Evolutionary conservation across 2,113 vertebrate genomes (phyloP), one percentile per base, ranked within the genome.

Genomic region (Sprattus sprattus): DNA sequence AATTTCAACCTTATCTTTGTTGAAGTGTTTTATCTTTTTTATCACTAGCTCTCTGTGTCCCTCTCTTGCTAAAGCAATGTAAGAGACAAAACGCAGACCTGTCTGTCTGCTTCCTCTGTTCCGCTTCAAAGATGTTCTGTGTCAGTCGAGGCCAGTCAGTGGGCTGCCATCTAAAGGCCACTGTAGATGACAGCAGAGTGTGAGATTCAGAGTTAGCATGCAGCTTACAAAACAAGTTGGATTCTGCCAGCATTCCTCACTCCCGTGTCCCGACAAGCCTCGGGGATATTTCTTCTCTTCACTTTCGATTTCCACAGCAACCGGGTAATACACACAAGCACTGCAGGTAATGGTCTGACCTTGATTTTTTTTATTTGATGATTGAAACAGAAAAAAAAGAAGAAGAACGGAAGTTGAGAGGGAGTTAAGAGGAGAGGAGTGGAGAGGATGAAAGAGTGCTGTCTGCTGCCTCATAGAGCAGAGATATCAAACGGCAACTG

Each of bases 191-290:
- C 49, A 81, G 71, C n/a, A 45, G 39, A 78, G 28, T 60, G 4
- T 25, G 67, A 83, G 39, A 16, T 46, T 6, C 2, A 71, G 3
- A 71, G 20, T 25, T 45, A 18, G 16, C n/a, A 39, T 32, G 71
- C 71, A 39, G 10, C 28, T 81, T 39, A 71, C 52, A 9, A 11
- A 52, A 44, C 44, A 52, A 18, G 50, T 86, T 71, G 80, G 20
- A 81, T 81, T 75, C n/a, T 28, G 16, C 81, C 32, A 88, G 57
- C 45, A 85, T 89, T 85, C 87, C 83, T 83, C 45, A 46, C 54
- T n/a, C 57, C 25, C 85, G 45, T 84, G 87, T 67, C 87, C 57
- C 16, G 60, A 85, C 78, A 64, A 60, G 83, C 50, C 45, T 83
- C 28, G 10, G 46, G 71, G 64, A 71, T 8, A 71, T 71, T 32